Conservation (phyloP, 1,140 invertebrate genomes). For the Atta colombica region DNA sequence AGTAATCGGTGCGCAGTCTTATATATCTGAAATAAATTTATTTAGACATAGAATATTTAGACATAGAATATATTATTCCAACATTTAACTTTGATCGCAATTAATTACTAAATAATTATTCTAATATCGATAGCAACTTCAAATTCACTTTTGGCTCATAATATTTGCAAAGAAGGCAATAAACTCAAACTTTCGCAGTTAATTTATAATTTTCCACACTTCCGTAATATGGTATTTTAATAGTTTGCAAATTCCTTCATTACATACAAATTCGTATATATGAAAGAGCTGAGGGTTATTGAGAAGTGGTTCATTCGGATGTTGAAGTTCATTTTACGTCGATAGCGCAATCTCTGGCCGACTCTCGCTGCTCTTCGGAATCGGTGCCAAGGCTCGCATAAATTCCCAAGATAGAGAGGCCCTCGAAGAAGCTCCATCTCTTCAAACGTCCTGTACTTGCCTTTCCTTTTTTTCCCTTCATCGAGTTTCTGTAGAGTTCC, state of each 20-base stretch:
- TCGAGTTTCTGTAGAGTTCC: slow-evolving; percentile 37
- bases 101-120: not conserved
- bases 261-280: not conserved
- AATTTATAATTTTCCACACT: not conserved
- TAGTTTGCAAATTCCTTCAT: not conserved
- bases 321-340: slow-evolving; percentile 55
- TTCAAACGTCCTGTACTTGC: not conserved
- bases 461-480: slow-evolving; percentile 35
- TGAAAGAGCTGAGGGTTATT: not conserved
- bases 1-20: no score
- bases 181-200: not conserved
- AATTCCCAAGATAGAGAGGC: slow-evolving; percentile 67
- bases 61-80: no score
- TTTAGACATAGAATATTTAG: no score
- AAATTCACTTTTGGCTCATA: not conserved
- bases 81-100: no score
- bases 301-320: slow-evolving; percentile 30
- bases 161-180: not conserved
- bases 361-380: slow-evolving; percentile 65
- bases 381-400: slow-evolving; percentile 82
- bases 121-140: not conserved
- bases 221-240: not conserved
- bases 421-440: slow-evolving; percentile 58
- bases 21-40: no score
- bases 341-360: slow-evolving; percentile 79